Conservation (phyloP, 1,140 invertebrate species). For the Drosophila biarmipes region DNA sequence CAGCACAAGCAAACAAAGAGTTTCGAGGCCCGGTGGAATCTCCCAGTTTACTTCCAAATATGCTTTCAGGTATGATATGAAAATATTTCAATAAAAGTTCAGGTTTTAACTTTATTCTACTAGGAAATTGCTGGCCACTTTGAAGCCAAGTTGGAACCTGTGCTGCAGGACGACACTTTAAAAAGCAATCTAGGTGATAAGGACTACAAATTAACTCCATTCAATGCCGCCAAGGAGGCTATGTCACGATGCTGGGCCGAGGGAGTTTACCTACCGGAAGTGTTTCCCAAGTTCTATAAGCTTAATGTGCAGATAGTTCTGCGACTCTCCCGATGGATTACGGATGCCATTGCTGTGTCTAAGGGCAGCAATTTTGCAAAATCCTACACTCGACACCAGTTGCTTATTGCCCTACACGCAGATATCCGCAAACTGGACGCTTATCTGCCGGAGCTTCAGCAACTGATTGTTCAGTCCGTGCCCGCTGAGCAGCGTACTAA, state of each 20-base stretch:
- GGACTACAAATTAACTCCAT: conserved; percentile 57
- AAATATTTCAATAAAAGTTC: background rate
- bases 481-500: conserved; percentile 38
- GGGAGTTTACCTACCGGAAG: conserved; percentile 89
- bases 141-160: conserved; percentile 68
- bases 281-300: conserved; percentile 94
- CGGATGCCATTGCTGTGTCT: conserved; percentile 64
- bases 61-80: conserved; percentile 88
- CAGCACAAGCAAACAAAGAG: conserved; percentile 88
- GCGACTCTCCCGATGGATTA: conserved; percentile 90
- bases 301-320: conserved; percentile 92
- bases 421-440: conserved; percentile 67
- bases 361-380: conserved; percentile 38
- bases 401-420: conserved; percentile 65
- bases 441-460: conserved; percentile 53
- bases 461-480: conserved; percentile 40
- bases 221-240: conserved; percentile 64
- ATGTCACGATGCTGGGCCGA: conserved; percentile 90
- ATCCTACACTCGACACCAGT: conserved; percentile 42
- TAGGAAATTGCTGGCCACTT: conserved; percentile 91
- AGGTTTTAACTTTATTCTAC: background rate
- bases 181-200: conserved; percentile 1
- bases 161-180: conserved; percentile 54
- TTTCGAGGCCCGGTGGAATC: conserved; percentile 95
- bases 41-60: conserved; percentile 98